Conservation (phyloP, 2,888 invertebrate genomes). For the Auanema freiburgensis region DNA sequence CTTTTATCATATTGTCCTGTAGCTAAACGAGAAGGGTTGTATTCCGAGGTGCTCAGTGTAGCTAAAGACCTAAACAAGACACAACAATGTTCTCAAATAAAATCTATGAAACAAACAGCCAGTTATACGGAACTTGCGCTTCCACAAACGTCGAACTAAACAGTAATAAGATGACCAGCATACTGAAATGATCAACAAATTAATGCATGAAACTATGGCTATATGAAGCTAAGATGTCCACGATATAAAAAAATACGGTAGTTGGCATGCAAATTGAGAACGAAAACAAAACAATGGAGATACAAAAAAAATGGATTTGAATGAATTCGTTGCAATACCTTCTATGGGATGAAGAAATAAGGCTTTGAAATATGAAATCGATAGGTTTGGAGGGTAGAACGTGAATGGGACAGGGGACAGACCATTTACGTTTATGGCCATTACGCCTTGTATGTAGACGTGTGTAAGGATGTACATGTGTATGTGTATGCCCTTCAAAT, state of each 20-base stretch:
- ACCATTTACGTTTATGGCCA: constrained; percentile 26
- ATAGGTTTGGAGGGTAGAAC: constrained; percentile 19
- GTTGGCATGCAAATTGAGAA: background rate
- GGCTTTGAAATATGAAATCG: constrained; percentile 5
- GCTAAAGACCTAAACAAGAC: constrained; percentile 31
- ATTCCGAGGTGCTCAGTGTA: constrained; percentile 32
- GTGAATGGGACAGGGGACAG: constrained; percentile 18
- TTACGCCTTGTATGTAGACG: constrained; percentile 11
- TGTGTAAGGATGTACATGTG: constrained; percentile 5
- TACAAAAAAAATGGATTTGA: background rate
- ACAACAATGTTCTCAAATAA: background rate
- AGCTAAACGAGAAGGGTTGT: constrained; percentile 21
- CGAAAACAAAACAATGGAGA: background rate
- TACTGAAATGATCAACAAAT: constrained; percentile 8
- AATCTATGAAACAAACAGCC: constrained; percentile 21
- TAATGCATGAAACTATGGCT: no score
- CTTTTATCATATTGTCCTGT: constrained; percentile 21
- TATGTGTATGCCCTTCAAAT: no score
- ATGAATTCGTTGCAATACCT: background rate
- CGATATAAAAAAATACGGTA: background rate
- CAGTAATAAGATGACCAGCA: constrained; percentile 10
- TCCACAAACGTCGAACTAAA: background rate
- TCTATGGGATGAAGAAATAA: constrained; percentile 2
- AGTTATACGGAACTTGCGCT: constrained; percentile 22
- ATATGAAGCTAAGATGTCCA: background rate